These are phyloP conservation scores for Leptocoma aspasia DNA, from an alignment of 2,113 vertebrate species.

Conservation along the genomic window DNA sequence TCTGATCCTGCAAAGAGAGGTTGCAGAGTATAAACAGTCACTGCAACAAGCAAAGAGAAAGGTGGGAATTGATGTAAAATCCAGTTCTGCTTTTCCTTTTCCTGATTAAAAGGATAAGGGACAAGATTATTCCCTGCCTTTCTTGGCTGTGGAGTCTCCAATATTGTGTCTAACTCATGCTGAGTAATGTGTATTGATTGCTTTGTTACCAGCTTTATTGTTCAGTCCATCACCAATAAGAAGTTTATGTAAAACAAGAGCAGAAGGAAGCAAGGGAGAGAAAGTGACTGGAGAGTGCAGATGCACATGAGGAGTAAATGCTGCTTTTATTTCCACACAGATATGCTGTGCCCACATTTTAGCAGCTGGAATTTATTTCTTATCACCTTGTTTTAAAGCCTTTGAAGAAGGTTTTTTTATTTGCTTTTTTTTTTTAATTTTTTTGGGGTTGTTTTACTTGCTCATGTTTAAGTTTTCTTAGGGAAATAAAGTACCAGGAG, in stretches of 20 bases:
- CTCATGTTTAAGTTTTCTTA: not conserved
- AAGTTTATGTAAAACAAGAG: slow-evolving; percentile 32
- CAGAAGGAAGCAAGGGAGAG: not conserved
- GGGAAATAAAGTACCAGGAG: not conserved
- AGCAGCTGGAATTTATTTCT: not conserved
- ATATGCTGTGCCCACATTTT: not conserved
- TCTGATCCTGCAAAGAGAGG: not conserved
- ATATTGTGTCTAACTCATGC: slow-evolving; percentile 28
- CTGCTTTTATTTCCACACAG: not conserved
- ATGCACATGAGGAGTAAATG: not conserved
- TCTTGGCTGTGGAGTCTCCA: not conserved
- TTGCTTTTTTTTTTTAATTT: not conserved
- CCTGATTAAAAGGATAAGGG: not conserved
- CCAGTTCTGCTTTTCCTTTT: not conserved
- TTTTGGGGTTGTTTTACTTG: not conserved
- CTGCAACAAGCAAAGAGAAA: not conserved
- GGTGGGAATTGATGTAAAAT: not conserved
- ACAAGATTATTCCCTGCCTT: slow-evolving; percentile 1
- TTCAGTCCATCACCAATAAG: slow-evolving; percentile 51
- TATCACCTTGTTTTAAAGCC: not conserved
- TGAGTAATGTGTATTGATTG: slow-evolving; percentile 52
- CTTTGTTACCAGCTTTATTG: slow-evolving; percentile 56
- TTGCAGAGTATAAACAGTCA: not conserved
- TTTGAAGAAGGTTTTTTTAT: not conserved
- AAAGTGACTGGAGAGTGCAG: not conserved